Evolutionary conservation across 2,888 invertebrate genomes (phyloP), one percentile per base, ranked within the genome.

Genomic region (Pandemis cinnamomeana): DNA sequence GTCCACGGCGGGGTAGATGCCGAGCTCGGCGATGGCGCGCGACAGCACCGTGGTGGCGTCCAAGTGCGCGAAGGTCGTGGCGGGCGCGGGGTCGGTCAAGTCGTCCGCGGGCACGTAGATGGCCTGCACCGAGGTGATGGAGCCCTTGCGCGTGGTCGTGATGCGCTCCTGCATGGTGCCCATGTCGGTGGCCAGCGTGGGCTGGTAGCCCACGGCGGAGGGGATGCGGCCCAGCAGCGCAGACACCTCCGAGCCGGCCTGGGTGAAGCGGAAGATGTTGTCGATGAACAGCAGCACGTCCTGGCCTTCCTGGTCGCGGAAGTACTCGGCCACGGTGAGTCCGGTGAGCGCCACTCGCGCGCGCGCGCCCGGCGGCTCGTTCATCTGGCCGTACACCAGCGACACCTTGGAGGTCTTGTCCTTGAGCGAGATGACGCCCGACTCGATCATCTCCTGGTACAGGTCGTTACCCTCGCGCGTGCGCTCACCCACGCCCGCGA

Each of bases 131-230:
- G 97, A 98, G 75, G 98, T 97, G 86, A 98, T 98, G 80, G 98
- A 98, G 80, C 98, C 98, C 91, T 97, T 97, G 90, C 96, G 98
- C 81, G 98, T 98, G 81, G 98, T 98, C 78, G 98, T 98, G 91
- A 99, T 98, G 88, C 98, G 96, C 92, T 99, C 99, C 96, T 99
- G 98, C 98, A 99, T 98, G 87, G 97, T 96, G 96, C 99, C 98
- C 99, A 99, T 99, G 95, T 99, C 99, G 87, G 98, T 99, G 84
- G 98, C 98, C 89, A 99, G 91, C n/a, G 99, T 99, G 70, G 99
- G 99, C 89, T 99, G 99, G 92, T 99, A 99, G 89, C 99, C 99
- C 86, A 99, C 98, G 88, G 99, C 99, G 75, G 97, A 98, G 80
- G 99, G 99, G 87, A 99, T 99, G 95, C 99, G 98, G 90, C 99